Percentiles rank a stretch among this genome's conserved stretches.
These are phyloP conservation scores for Falco cherrug DNA, from an alignment of 2,797 vertebrate species.

Conservation along the genomic window DNA sequence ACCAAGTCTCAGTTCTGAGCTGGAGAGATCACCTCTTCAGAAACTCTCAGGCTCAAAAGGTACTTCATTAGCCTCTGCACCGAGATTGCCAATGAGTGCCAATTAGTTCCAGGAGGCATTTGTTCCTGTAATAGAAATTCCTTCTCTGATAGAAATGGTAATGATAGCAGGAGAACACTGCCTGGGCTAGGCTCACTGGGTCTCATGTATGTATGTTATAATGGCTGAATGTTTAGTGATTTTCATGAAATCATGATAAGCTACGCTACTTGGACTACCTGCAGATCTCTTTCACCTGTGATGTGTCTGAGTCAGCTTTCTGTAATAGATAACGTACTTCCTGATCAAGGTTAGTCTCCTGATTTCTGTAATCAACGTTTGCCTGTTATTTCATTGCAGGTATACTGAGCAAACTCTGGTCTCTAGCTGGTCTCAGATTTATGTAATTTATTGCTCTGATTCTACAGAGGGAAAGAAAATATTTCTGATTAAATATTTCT, in stretches of 20 bases:
- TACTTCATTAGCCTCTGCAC: conserved; percentile 34
- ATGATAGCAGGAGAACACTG: background rate
- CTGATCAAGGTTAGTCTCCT: background rate
- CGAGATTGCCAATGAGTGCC: conserved; percentile 15
- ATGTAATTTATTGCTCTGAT: background rate
- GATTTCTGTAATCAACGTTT: background rate
- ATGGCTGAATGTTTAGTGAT: background rate
- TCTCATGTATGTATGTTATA: background rate
- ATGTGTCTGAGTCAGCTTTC: background rate
- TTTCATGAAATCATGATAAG: background rate
- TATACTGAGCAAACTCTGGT: background rate
- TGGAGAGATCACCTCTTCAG: conserved; percentile 33
- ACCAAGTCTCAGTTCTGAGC: background rate
- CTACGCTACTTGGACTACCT: background rate
- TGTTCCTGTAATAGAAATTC: conserved; percentile 21
- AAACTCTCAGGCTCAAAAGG: conserved; percentile 42
- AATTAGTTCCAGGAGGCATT: conserved; percentile 50
- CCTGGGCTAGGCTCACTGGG: background rate
- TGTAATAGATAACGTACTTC: background rate
- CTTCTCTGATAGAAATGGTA: background rate
- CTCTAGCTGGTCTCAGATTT: background rate
- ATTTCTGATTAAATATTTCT: background rate
- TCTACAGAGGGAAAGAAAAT: background rate
- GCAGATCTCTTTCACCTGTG: background rate
- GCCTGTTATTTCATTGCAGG: background rate